Evolutionary conservation across 2,113 vertebrate genomes (phyloP), one percentile per base, ranked within the genome.

Genomic region (Spermophilus dauricus): DNA sequence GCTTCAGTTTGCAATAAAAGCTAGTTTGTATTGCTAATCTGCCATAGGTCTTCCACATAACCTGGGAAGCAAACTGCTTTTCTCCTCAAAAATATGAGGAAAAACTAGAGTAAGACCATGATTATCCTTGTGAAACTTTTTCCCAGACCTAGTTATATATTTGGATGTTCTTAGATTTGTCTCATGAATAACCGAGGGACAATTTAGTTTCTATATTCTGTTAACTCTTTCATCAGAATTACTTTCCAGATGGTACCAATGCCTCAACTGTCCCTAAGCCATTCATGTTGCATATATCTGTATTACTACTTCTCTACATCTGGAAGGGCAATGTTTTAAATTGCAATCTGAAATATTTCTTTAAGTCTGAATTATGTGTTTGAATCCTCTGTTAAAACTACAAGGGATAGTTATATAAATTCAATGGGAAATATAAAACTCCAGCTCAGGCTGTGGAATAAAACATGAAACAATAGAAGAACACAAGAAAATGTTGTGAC

Each of bases 331-430:
- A 4, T 22, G 32, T 63, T 91, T 88, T 72, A 26, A 53, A 69
- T 61, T 86, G 2, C 20, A n/a, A 89, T 53, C 16, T 61, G n/a
- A 28, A 96, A 61, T n/a, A 3, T 89, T 86, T 5, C 51, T 94
- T 75, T 77, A 61, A 56, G 16, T 51, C 42, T 72, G 22, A 91
- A 82, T 51, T 72, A 51, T 39, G 2, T 39, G 20, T 42, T 70
- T 96, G 51, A 93, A 69, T 73, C 28, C 63, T 69, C 28, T 53
- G 4, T 75, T 96, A 51, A 77, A 86, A 65, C 77, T n/a, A 42
- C 30, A 53, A 88, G 11, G 5, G 4, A 2, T 34, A 56, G 48
- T 70, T 61, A 69, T 18, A 82, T 39, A 78, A 6, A 70, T 45
- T 18, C 13, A 82, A 53, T 30, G 9, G n/a, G 34, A 85, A 53